Base-by-base conservation (phyloP, 2,888 invertebrate genomes). In the Mythimna vitellina region DNA sequence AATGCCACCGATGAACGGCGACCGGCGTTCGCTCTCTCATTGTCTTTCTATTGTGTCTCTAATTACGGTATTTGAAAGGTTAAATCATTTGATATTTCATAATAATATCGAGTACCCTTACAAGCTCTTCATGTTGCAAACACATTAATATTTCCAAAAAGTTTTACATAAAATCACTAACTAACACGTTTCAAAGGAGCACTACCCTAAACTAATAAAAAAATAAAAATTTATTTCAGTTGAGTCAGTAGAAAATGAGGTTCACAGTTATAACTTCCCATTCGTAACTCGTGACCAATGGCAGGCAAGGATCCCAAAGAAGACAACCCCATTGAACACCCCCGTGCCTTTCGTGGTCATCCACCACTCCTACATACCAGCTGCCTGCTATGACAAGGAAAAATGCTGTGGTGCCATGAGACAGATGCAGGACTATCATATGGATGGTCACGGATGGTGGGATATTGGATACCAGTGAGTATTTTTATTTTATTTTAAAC, bases 271-370 rank as follows among this genome's bases (percentile, higher is more conserved):
- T 84, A 88, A 92, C 75, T 95, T 95, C 54, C 90, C 92, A 0
- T 92, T 90, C 84, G 86, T 89, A 17, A 73, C 96, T 0, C 95
- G 97, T 1, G 89, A 93, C 0, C 95, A 96, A 77, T 98, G 98
- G 98, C 92, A 95, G 0, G 98, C 97, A 0, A 92, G 96, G 60
- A 86, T 92, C 1, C 93, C 97, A 0, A 96, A 93, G 69, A 76
- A 92, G 32, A 92, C 92, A 35, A 91, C 92, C 53, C 89, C 93
- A 3, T 96, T 97, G 81, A 25, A 83, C 5, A 96, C 95, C 9
- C 97, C 97, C 0, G 97, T 97, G 1, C 97, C 97, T 0, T 97
- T 95, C 87, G 97, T 98, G 58, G 97, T 98, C 67, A 97, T 98
- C 78, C 98, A 98, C 90, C 98, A 98, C 91, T 97, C 97, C 0